Conservation (phyloP, 2,797 vertebrate species). For the Carcharodon carcharias region DNA sequence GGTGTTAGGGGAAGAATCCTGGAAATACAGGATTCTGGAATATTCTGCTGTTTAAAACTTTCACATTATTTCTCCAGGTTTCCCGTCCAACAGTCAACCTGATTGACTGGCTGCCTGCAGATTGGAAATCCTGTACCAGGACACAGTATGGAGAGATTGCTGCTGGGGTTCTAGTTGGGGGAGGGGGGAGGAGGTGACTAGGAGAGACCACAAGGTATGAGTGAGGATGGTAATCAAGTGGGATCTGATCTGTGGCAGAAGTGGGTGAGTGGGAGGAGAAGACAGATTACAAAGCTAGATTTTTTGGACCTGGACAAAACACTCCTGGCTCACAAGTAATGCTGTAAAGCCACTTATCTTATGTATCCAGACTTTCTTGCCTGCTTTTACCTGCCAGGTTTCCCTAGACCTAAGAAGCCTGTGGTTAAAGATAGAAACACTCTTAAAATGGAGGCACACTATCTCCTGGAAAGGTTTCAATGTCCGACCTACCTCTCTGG, state of each 20-base stretch:
- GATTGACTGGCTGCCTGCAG: neutral
- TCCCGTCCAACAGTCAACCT: neutral
- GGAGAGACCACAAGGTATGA: neutral
- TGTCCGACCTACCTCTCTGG: neutral
- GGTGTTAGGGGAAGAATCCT: neutral
- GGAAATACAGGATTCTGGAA: neutral
- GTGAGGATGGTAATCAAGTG: neutral
- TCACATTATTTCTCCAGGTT: neutral
- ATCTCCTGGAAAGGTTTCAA: neutral
- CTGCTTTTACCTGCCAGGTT: neutral
- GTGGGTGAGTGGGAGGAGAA: neutral
- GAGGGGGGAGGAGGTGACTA: neutral
- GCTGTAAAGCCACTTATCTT: neutral
- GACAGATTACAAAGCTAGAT: neutral
- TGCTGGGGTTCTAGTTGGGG: neutral
- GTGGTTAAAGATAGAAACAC: neutral
- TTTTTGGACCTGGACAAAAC: neutral
- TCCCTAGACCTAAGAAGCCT: neutral
- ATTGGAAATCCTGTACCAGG: neutral
- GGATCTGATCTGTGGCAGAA: neutral
- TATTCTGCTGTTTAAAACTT: neutral
- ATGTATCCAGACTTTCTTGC: neutral
- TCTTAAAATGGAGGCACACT: neutral
- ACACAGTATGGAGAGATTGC: neutral
- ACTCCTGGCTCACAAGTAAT: neutral